Base-by-base conservation (phyloP, 2,888 invertebrate species). In the Cenopis cana region DNA sequence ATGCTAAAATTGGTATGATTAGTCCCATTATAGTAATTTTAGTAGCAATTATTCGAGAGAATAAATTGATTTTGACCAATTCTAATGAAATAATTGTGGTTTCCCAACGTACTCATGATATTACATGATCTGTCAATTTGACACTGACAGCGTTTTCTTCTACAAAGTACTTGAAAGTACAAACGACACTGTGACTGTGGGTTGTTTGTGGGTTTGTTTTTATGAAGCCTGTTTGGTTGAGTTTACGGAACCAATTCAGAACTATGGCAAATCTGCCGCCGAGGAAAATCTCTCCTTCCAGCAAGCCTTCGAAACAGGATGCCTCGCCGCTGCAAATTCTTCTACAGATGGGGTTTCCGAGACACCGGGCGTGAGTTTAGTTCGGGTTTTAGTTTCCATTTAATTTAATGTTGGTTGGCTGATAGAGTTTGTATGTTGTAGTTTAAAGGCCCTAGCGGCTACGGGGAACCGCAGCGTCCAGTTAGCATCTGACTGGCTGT, bases 381-480 rank as follows among this genome's bases (percentile, higher is more conserved):
- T 55, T 55, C 14, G 9, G 38, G 20, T 29, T 61, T 50, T 18
- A 17, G 24, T 11, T 10, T 5, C 29, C 11, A 5, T 52, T 20
- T 14, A n/a, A 17, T 54, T 64, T 24, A n/a, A 29, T 64, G 20
- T 52, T 64, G 2, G n/a, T 36, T 64, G 20, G n/a, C n/a, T 52
- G 52, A 38, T n/a, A 38, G 17, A 36, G 18, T 52, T 69, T 65
- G 59, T 68, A 76, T 72, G 73, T 90, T 90, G 67, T 83, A 98
- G 98, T 54, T 96, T 98, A 84, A 98, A 98, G 85, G 98, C 98
- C 6, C 88, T 98, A 74, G 97, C 98, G 17, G 98, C 98, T 11
- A 98, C 98, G 4, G 98, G 98, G 18, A 96, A 98, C 85, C 94
- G 97, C 72, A 97, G 97, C 74, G 97, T 98, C 33, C 97, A 98